Percentiles rank a stretch among this genome's conserved stretches.
Evolutionary conservation across 1,140 invertebrate genomes (phyloP).

Genomic region (Lordiphosa clarofinis): DNA sequence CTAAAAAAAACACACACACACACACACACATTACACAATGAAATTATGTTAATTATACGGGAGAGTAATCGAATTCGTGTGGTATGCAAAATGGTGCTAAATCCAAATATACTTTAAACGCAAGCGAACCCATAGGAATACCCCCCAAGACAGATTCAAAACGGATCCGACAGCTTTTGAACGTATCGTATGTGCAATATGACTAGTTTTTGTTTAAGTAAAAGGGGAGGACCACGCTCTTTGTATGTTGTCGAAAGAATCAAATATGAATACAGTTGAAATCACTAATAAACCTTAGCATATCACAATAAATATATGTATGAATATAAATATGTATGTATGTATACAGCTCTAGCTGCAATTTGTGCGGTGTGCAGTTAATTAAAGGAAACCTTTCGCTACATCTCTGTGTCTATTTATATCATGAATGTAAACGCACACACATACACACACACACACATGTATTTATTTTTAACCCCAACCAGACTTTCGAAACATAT

Average conservation of each 20-base stretch:
- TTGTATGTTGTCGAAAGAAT: constrained; percentile 25
- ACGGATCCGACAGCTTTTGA: constrained; percentile 14
- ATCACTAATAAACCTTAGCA: constrained; percentile 62
- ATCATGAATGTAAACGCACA: constrained; percentile 27
- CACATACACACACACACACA: constrained; percentile 11
- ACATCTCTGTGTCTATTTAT: constrained; percentile 72
- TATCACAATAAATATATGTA: constrained; percentile 53
- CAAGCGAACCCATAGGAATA: constrained; percentile 4
- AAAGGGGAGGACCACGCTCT: neutral
- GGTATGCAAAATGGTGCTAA: constrained; percentile 78
- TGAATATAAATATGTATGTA: constrained; percentile 28
- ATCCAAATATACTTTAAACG: constrained; percentile 77
- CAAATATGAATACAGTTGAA: constrained; percentile 13
- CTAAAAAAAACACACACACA: constrained; percentile 44
- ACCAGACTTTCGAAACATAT: constrained; percentile 11
- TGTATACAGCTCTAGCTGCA: constrained; percentile 36
- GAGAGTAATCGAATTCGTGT: constrained; percentile 60
- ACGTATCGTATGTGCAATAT: constrained; percentile 81
- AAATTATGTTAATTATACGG: constrained; percentile 70
- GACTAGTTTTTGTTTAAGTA: constrained; percentile 83
- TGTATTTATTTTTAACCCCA: constrained; percentile 29
- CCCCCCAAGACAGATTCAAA: constrained; percentile 2
- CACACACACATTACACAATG: constrained; percentile 63
- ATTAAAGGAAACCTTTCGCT: constrained; percentile 58
- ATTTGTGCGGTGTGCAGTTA: constrained; percentile 39